These are phyloP conservation scores for Adelphocoris suturalis DNA, from an alignment of 2,888 invertebrate genomes.

Conservation along the genomic window DNA sequence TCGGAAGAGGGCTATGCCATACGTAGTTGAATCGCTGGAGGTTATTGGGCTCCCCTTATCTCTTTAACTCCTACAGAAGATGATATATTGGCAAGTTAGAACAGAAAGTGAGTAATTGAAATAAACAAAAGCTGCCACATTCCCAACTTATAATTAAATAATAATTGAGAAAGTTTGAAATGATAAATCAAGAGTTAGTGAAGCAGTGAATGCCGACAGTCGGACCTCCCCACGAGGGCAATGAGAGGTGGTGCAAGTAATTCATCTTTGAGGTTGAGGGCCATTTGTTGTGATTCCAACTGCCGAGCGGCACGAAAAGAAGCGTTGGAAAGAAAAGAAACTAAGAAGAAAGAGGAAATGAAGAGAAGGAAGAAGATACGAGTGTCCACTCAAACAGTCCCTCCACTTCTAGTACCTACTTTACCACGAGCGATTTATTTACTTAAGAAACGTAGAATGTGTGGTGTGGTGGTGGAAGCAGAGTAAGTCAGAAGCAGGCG, in stretches of 20 bases:
- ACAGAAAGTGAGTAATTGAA: conserved; percentile 34
- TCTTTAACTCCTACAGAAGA: not conserved
- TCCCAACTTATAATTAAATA: conserved; percentile 70
- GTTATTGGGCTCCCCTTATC: not conserved
- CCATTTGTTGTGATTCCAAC: conserved; percentile 67
- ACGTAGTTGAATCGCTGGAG: not conserved
- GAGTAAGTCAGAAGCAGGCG: conserved; percentile 65
- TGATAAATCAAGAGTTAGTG: conserved; percentile 68
- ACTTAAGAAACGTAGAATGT: conserved; percentile 51
- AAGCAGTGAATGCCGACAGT: not conserved
- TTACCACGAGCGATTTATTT: conserved; percentile 60
- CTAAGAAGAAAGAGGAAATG: conserved; percentile 8
- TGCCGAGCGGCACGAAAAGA: conserved; percentile 50
- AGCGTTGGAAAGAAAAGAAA: conserved; percentile 3
- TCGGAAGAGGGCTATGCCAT: not conserved
- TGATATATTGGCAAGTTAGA: conserved; percentile 47
- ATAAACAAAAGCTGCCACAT: conserved; percentile 28
- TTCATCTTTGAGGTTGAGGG: conserved; percentile 48
- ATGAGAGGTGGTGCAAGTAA: conserved; percentile 27
- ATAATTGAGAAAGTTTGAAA: conserved; percentile 72
- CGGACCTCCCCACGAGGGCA: not conserved
- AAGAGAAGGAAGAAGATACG: conserved; percentile 57
- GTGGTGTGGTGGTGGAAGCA: conserved; percentile 23
- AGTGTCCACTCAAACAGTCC: conserved; percentile 51
- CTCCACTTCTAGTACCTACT: conserved; percentile 45